Evolutionary conservation across 2,797 vertebrate species (phyloP), one percentile per base, ranked within the genome.

Genomic region (Microctenopoma lineatum): DNA sequence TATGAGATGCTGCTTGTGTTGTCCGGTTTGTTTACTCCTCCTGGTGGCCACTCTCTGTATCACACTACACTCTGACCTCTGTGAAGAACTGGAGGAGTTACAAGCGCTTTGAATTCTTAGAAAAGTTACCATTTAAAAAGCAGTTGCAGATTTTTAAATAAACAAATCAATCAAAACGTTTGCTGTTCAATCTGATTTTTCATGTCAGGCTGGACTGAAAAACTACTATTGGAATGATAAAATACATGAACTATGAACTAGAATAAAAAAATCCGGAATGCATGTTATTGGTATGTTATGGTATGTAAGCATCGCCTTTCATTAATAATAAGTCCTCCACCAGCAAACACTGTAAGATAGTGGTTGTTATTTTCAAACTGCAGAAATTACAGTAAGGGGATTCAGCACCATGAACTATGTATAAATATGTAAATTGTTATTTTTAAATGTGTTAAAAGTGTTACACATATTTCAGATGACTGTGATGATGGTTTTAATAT

Each of bases 11-110:
- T 71, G 85, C 85, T 80, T 84, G 85, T 90, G 83, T 92, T 94
- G 90, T 84, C 92, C 89, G 88, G 93, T 91, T 94, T 94, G 93
- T 95, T 94, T 94, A 95, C 93, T 84, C 94, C 94, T 94, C 94
- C 94, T 95, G 90, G 92, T 94, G 94, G 94, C 84, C 90, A 75
- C 64, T 92, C 64, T 74, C 48, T 93, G 93, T 81, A 95, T 90
- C 89, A 93, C 94, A 94, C 64, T 88, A 87, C 77, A 61, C 3
- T 65, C 66, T 84, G 81, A 86, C 80, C 84, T 64, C 39, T 29
- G 10, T 11, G 42, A 50, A 44, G 66, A 69, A 61, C 69, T 25
- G 7, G 32, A 13, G 42, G 32, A 36, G 3, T n/a, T 5, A 55
- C 38, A 41, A 18, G 29, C 51, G 6, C 29, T 2, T 15, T 4